Conservation (phyloP, 2,113 vertebrate genomes). For the Nerophis lumbriciformis region DNA sequence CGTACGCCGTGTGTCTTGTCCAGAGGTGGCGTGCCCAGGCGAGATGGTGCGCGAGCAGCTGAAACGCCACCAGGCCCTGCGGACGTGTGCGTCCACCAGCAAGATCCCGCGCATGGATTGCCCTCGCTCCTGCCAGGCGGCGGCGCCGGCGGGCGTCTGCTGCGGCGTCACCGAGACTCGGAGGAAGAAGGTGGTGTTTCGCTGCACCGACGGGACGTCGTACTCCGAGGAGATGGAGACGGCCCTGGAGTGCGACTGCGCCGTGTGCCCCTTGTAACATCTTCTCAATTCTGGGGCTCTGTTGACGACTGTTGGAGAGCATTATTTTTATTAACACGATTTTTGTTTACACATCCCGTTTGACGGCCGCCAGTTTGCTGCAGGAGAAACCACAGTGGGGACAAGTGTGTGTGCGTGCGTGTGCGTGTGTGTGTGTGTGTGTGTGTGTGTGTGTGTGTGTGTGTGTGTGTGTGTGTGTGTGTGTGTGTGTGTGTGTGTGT, state of each 20-base stretch:
- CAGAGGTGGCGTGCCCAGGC: constrained; percentile 84
- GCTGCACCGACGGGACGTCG: constrained; percentile 85
- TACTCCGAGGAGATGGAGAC: constrained; percentile 92
- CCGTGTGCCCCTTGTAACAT: constrained; percentile 78
- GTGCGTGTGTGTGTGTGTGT: constrained; percentile 34
- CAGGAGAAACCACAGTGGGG: constrained; percentile 58
- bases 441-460: no score
- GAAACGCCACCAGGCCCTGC: constrained; percentile 81
- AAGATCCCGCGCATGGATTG: constrained; percentile 85
- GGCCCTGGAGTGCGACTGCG: constrained; percentile 88
- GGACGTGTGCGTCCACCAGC: constrained; percentile 77
- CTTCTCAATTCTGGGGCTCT: not conserved
- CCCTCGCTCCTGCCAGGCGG: constrained; percentile 69
- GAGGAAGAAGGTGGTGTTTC: constrained; percentile 86
- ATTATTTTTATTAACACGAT: constrained; percentile 20
- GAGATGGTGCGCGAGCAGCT: constrained; percentile 85
- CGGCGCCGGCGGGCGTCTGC: constrained; percentile 73
- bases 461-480: no score
- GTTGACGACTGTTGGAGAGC: constrained; percentile 19
- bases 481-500: no score
- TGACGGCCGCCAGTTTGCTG: constrained; percentile 43
- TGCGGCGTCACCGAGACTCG: constrained; percentile 85
- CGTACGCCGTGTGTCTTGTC: not conserved
- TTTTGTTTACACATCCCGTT: constrained; percentile 35
- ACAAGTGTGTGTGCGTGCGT: constrained; percentile 36